Base-by-base conservation (phyloP, 2,113 vertebrate genomes). In the Gopherus flavomarginatus region DNA sequence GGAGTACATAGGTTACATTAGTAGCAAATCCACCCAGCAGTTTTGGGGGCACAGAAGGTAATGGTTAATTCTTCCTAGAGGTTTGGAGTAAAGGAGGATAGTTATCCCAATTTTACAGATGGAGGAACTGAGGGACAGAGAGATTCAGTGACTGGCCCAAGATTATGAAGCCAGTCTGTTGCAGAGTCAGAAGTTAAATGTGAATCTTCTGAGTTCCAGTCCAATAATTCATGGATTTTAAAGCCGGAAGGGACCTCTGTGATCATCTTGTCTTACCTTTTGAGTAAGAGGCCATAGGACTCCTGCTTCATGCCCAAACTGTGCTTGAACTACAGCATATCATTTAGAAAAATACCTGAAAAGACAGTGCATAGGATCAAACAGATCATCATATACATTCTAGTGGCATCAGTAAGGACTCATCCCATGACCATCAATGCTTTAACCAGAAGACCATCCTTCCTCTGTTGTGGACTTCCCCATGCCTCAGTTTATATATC, bases 11-110 rank as follows among this genome's bases (percentile, higher is more conserved):
- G 38, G 6, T 78, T 47, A 16, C 26, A 14, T 14, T 78, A 4
- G 1, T 17, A 5, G 80, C 47, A 11, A 84, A 83, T 27, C 38
- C 17, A 2, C 4, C 35, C 2, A 0, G 29, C 5, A 59, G 1
- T 2, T 1, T 19, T 35, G 1, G 1, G 2, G 88, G 1, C 13
- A 84, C 13, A 44, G 3, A 26, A 31, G 54, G 78, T 83, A 38
- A 29, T 1, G 8, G 47, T 11, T 52, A 1, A 6, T 42, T 50
- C 31, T 35, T 38, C 1, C 1, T 5, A 21, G 56, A 42, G 83
- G 35, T 12, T 75, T 11, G 38, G 72, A 77, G 38, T 44, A 77
- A 77, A 26, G 38, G 38, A 75, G 42, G 14, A 49, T 35, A 35
- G 2, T 21, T 42, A 21, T 10, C 54, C 62, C 2, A 6, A 0